Evolutionary conservation across 2,888 invertebrate species (phyloP).

Genomic region (Idaea straminata): DNA sequence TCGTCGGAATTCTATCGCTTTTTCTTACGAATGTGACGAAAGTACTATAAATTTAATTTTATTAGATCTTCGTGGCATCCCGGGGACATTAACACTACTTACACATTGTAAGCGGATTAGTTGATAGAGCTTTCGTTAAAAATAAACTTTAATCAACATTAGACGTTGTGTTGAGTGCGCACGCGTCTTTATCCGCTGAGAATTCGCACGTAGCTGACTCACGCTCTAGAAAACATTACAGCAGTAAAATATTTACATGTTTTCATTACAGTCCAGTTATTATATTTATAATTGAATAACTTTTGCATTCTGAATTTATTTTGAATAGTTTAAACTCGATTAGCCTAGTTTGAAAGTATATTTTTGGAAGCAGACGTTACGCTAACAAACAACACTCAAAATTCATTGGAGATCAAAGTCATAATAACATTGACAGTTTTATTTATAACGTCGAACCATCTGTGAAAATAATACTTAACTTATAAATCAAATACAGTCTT

Average conservation of each 20-base stretch:
- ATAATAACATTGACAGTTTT: neutral
- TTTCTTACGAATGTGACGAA: no score
- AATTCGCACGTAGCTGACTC: conserved; percentile 32
- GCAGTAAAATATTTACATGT: neutral
- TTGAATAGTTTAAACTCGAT: neutral
- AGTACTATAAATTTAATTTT: neutral
- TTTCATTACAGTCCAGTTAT: neutral
- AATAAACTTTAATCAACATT: conserved; percentile 30
- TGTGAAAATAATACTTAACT: no score
- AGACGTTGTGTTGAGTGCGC: neutral
- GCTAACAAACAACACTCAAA: neutral
- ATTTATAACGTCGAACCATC: no score
- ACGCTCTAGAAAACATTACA: conserved; percentile 13
- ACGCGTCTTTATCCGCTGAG: conserved; percentile 5
- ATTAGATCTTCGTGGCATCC: neutral
- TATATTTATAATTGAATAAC: neutral
- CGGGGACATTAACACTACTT: neutral
- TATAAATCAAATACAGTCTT: no score
- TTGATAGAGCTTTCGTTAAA: conserved; percentile 14
- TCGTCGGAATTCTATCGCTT: neutral
- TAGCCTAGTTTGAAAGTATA: neutral
- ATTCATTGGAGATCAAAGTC: neutral
- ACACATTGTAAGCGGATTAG: neutral
- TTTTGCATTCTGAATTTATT: neutral
- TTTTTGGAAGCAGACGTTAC: neutral